Percentiles rank a stretch among this genome's conserved stretches.
Evolutionary conservation across 2,113 vertebrate species (phyloP).

Genomic region (Eublepharis macularius): DNA sequence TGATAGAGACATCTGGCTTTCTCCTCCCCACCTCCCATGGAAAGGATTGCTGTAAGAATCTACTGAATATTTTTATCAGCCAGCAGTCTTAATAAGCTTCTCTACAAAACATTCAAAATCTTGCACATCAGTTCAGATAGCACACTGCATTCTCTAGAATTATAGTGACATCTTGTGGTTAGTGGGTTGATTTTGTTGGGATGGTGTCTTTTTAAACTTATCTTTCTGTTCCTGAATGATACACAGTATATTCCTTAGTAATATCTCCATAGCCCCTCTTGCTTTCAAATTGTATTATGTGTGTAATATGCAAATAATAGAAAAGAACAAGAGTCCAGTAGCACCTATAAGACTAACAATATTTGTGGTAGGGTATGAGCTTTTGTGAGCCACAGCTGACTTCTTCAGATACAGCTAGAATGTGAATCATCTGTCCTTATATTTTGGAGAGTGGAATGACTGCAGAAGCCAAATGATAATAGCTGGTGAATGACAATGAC

Average conservation of each 20-base stretch:
- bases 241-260: neutral
- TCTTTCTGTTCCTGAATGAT: accelerated
- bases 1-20: neutral
- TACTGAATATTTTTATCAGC: neutral
- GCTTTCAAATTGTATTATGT: neutral
- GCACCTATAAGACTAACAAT: too few relatives aligned
- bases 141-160: neutral
- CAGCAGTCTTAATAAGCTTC: neutral
- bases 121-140: accelerated
- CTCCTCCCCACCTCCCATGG: neutral
- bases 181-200: neutral
- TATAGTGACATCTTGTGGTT: slow-evolving; percentile 59
- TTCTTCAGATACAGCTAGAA: too few relatives aligned
- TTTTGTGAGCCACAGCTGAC: too few relatives aligned
- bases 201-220: neutral
- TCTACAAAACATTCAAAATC: neutral
- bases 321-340: too few relatives aligned
- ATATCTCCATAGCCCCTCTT: neutral
- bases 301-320: neutral
- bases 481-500: too few relatives aligned
- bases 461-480: too few relatives aligned
- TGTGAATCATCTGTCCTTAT: too few relatives aligned
- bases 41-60: too few relatives aligned
- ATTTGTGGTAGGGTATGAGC: too few relatives aligned
- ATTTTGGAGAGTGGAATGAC: too few relatives aligned